Evolutionary conservation across 1,140 invertebrate species (phyloP).

Genomic region (Hesperophylax magnus): DNA sequence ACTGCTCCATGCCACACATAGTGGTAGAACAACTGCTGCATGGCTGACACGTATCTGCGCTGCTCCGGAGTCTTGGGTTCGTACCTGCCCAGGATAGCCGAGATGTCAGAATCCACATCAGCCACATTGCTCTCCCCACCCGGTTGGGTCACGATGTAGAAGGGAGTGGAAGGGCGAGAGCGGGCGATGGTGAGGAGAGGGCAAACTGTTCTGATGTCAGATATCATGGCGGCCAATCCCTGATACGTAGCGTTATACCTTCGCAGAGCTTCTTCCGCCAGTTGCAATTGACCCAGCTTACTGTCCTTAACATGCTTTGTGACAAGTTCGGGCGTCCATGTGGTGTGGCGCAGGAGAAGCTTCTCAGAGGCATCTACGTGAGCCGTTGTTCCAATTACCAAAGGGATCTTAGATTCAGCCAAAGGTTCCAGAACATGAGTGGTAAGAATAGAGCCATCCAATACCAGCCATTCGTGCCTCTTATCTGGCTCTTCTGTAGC

Average conservation of each 20-base stretch:
- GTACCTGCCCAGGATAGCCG: constrained; percentile 84
- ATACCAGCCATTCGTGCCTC: constrained; percentile 81
- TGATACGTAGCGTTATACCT: constrained; percentile 78
- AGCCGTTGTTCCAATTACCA: constrained; percentile 82
- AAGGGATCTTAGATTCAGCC: constrained; percentile 63
- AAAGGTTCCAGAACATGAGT: constrained; percentile 76
- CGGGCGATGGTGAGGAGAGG: constrained; percentile 78
- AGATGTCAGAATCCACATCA: constrained; percentile 78
- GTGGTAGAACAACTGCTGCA: constrained; percentile 86
- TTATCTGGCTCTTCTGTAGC: constrained; percentile 70
- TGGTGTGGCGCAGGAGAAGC: constrained; percentile 71
- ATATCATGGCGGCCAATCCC: constrained; percentile 80
- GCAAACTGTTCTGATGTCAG: constrained; percentile 85
- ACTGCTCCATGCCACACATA: constrained; percentile 82
- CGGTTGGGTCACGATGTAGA: constrained; percentile 81
- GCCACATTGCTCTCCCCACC: constrained; percentile 71
- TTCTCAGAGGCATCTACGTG: constrained; percentile 76
- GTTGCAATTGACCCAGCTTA: constrained; percentile 73
- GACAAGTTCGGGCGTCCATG: constrained; percentile 76
- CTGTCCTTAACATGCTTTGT: constrained; percentile 76
- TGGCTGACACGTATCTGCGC: constrained; percentile 80
- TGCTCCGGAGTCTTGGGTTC: constrained; percentile 79
- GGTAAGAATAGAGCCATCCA: constrained; percentile 78
- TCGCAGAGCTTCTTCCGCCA: constrained; percentile 74
- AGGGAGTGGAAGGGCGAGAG: constrained; percentile 73